A percentile compares a stretch with the other conserved stretches of the same genome.
Conservation (phyloP, 2,113 vertebrate genomes). For the Ctenomys sociabilis region DNA sequence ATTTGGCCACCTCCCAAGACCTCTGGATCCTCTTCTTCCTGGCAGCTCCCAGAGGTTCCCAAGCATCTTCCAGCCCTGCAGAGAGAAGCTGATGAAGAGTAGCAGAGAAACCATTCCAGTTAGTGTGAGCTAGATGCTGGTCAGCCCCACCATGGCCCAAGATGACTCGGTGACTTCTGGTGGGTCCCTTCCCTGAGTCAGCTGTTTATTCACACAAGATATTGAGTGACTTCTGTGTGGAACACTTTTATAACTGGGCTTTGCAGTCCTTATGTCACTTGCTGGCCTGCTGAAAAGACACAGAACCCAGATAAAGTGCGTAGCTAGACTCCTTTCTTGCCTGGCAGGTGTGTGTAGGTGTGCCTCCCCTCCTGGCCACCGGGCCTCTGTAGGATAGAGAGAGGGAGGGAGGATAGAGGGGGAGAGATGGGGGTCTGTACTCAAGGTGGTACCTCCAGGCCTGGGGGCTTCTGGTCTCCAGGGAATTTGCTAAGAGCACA, state of each 20-base stretch:
- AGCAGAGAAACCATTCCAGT: not conserved
- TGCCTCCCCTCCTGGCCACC: not conserved
- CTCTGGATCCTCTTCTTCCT: not conserved
- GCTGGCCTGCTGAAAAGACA: not conserved
- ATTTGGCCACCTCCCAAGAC: not conserved
- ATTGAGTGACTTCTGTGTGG: not conserved
- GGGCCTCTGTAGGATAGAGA: not conserved
- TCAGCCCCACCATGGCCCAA: not conserved
- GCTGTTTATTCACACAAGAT: not conserved
- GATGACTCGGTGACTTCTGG: not conserved
- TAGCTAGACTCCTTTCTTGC: not conserved
- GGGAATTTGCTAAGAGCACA: conserved; percentile 68
- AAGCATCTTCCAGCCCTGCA: not conserved
- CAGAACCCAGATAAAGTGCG: not conserved
- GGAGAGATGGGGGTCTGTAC: not conserved
- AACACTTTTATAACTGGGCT: not conserved
- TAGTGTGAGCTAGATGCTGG: not conserved
- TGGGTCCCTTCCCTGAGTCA: not conserved
- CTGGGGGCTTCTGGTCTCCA: conserved; percentile 41
- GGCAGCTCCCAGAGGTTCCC: not conserved
- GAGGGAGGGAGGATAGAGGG: not conserved
- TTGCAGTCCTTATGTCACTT: not conserved
- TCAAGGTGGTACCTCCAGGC: conserved; percentile 32
- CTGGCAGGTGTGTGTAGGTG: not conserved
- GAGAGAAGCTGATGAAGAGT: not conserved